Conservation (phyloP, 2,888 invertebrate genomes). For the Anthoptus insignis region DNA sequence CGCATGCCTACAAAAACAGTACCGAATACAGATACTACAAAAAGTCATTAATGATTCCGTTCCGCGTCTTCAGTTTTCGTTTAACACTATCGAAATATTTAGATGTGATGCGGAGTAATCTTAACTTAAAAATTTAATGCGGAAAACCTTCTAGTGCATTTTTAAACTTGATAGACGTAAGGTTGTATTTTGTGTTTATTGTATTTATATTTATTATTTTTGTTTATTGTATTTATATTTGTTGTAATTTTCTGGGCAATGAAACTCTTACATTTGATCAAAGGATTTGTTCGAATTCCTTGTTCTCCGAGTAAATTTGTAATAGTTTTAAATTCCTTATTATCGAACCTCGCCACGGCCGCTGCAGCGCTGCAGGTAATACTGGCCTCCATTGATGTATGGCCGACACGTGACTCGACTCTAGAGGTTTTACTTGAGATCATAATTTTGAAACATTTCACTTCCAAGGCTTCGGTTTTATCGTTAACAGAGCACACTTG, state of each 20-base stretch:
- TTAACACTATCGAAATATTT: no score
- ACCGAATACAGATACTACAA: slow-evolving; percentile 48
- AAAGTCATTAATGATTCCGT: slow-evolving; percentile 55
- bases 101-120: no score
- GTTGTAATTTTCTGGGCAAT: no score
- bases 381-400: slow-evolving; percentile 17
- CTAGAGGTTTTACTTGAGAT: slow-evolving; percentile 5
- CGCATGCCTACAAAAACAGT: slow-evolving; percentile 56
- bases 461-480: background rate
- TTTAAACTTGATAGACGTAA: no score
- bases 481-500: background rate
- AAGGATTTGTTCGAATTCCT: no score
- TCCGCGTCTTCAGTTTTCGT: slow-evolving; percentile 20
- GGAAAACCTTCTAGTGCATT: no score
- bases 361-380: slow-evolving; percentile 10
- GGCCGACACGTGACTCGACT: slow-evolving; percentile 11
- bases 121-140: no score
- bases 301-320: background rate
- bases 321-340: slow-evolving; percentile 17
- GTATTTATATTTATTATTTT: no score
- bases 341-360: slow-evolving; percentile 3
- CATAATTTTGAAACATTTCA: slow-evolving; percentile 5
- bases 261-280: no score
- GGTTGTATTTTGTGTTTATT: no score
- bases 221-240: no score